Base-by-base conservation (phyloP, 1,140 invertebrate species). In the Papilio glaucus region DNA sequence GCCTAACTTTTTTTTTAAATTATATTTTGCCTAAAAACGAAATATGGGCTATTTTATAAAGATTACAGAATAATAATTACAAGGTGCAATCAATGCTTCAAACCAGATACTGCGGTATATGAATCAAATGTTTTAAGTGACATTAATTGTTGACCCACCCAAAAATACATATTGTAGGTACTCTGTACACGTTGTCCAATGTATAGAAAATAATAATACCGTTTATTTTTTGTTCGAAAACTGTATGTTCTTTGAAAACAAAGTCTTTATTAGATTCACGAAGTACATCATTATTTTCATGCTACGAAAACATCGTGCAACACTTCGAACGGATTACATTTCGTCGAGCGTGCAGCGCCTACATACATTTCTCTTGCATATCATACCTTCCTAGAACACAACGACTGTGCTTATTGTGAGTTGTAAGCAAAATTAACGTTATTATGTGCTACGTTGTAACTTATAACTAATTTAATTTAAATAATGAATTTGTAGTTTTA, bases 281-380 rank as follows among this genome's bases (percentile, higher is more conserved):
- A 57, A 57, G 49, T 26, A 13, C 39, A 15, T 68, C 65, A 29
- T 42, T 68, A 68, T 68, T 68, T 42, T 68, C 12, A 68, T 45
- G 65, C 41, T 42, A n/a, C 13, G 38, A 68, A 42, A 29, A 68
- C 26, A 45, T 21, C 21, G 18, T 42, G 29, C 37, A 63, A 63
- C 18, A 45, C 39, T 38, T 38, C 10, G 24, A 26, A 68, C 24
- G 65, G 65, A 68, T 68, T 68, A 68, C 21, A 29, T 68, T 68
- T 45, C 65, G 65, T 24, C 12, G 29, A 68, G 65, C 45, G 21
- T 45, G 49, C 65, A 21, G 15, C 18, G 21, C 37, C 37, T 10
- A 24, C 10, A 39, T 18, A 4, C 37, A 7, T 53, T 53, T 3
- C 9, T 61, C 21, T n/a, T 29, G 8, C 26, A 26, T 61, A 33